Base-by-base conservation (phyloP, 2,888 invertebrate genomes). In the Melikaiella ostensackeni region DNA sequence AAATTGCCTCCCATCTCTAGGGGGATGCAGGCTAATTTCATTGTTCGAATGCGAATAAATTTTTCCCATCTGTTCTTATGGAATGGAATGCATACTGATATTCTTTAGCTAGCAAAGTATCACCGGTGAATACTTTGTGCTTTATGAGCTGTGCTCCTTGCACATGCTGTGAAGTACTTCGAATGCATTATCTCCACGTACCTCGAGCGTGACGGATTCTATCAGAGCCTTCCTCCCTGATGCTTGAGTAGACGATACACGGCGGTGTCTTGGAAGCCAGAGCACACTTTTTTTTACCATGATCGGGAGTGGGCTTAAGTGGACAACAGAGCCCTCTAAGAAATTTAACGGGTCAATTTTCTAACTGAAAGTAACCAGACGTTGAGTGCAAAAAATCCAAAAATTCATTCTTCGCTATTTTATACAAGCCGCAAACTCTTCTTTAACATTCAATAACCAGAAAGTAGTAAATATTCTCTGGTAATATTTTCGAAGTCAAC, bases 81-180 rank as follows among this genome's bases (percentile, higher is more conserved):
- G 79, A 81, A 80, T 79, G 81, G 81, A 77, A 81, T 80, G 80
- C 77, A 59, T 59, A 46, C 66, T 66, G 76, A 70, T 73, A 75
- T 33, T 75, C 50, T 75, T 63, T 59, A 55, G 75, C 74, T 74
- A 50, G 66, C 63, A 76, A 75, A 76, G 73, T 79, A 79, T 80
- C 79, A 61, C 74, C 77, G 66, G 59, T 78, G 79, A 80, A 82
- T 82, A 81, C 81, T 80, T 79, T 59, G 81, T 82, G 82, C 79
- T 82, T 82, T 82, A 82, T 81, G 82, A 81, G 77, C 81, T 79
- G 77, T 78, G 80, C 73, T 80, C 77, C 78, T 82, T 82, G 76
- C 79, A 77, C 79, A 66, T 66, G 42, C 66, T 46, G 66, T 66
- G 19, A 66, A 66, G 66, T 66, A 66, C 66, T 66, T 66, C 46